Conservation (phyloP, 2,113 vertebrate species). For the Sterna hirundo region DNA sequence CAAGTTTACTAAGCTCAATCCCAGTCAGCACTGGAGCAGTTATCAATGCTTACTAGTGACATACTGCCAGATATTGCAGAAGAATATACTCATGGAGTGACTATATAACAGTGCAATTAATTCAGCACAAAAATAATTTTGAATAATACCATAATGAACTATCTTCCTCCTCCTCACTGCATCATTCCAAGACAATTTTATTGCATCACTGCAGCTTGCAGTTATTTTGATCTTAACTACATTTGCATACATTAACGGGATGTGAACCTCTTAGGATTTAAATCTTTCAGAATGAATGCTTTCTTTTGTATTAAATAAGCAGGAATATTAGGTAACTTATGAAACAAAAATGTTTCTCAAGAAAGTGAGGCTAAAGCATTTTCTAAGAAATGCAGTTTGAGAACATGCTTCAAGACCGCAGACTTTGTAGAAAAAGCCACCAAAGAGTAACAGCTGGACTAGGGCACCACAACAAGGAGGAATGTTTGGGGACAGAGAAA, state of each 20-base stretch:
- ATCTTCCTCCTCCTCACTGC: not conserved
- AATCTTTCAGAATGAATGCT: not conserved
- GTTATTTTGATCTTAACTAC: slow-evolving; percentile 19
- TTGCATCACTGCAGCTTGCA: not conserved
- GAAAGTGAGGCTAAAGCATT: not conserved
- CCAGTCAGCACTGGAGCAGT: not conserved
- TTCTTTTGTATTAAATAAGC: not conserved
- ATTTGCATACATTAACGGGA: not conserved
- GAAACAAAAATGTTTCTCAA: not conserved
- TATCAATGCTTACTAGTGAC: not conserved
- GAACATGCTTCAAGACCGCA: not conserved
- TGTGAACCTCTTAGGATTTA: not conserved
- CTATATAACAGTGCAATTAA: not conserved
- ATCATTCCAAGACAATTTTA: not conserved
- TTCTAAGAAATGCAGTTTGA: not conserved
- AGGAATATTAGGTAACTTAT: not conserved
- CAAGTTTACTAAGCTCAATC: not conserved
- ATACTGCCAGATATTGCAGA: not conserved
- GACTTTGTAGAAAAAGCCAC: not conserved
- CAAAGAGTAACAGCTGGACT: not conserved
- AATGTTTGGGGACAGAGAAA: not conserved
- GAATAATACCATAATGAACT: not conserved
- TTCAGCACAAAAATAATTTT: not conserved
- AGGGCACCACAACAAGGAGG: not conserved
- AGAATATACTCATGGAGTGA: not conserved